A percentile compares a stretch with the other conserved stretches of the same genome.
phyloP scores from a whole-genome alignment of 2,888 invertebrate species.

The Drosophila putrida region DNA sequence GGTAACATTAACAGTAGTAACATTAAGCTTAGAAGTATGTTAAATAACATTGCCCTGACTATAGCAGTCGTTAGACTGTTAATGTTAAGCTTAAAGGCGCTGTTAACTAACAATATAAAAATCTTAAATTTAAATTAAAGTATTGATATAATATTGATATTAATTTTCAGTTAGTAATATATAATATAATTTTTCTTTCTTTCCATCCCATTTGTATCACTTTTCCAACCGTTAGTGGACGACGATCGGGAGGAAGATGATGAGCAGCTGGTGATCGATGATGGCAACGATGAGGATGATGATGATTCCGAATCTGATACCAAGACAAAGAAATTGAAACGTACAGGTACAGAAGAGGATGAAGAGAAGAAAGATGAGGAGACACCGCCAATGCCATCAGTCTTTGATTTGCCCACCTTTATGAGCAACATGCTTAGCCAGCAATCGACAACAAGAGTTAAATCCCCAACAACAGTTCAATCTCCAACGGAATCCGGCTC shows the following conservation, averaged over 20 bases:
- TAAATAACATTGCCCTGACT: not conserved
- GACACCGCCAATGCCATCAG: slow-evolving; percentile 62
- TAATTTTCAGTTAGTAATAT: not conserved
- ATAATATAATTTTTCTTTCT: not conserved
- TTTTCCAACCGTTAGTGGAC: slow-evolving; percentile 83
- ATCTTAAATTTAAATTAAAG: too few species aligned
- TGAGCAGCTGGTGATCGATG: slow-evolving; percentile 85
- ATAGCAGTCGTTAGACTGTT: not conserved
- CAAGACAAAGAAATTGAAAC: slow-evolving; percentile 39
- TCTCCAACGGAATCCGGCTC: slow-evolving; percentile 6
- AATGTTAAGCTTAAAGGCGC: not conserved
- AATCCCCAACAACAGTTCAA: not conserved
- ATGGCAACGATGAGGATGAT: slow-evolving; percentile 79
- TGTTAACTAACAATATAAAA: not conserved
- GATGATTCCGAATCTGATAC: slow-evolving; percentile 60
- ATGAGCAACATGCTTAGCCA: slow-evolving; percentile 65
- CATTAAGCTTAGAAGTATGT: not conserved
- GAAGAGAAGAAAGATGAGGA: slow-evolving; percentile 32
- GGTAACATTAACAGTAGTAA: too few species aligned
- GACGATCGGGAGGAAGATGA: slow-evolving; percentile 87
- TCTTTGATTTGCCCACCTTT: slow-evolving; percentile 69
- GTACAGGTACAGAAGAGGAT: slow-evolving; percentile 5
- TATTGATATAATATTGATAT: not conserved
- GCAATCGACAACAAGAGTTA: slow-evolving; percentile 2
- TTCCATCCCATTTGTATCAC: not conserved